Percentiles rank a stretch among this genome's conserved stretches.
Conservation (phyloP, 2,113 vertebrate genomes). For the Semnopithecus entellus region DNA sequence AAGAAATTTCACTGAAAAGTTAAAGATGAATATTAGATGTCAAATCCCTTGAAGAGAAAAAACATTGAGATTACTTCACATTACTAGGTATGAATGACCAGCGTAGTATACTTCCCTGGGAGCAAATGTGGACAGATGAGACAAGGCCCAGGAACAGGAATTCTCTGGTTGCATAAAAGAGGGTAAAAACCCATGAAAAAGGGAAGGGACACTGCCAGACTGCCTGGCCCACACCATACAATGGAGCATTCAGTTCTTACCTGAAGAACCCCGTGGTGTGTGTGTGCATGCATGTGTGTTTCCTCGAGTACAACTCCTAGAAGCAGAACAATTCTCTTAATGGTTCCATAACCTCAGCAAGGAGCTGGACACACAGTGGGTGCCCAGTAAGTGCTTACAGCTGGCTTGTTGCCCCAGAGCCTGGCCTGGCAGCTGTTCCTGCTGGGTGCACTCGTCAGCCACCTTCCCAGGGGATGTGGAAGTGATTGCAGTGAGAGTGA, state of each 20-base stretch:
- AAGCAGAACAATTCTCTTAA: background rate
- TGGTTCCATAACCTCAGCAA: background rate
- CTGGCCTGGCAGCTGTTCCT: background rate
- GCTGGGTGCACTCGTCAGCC: background rate
- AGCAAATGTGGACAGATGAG: background rate
- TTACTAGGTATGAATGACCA: background rate
- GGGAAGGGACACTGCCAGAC: background rate
- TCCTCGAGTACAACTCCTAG: background rate
- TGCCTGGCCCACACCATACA: background rate
- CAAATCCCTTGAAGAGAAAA: background rate
- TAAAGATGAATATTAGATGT: background rate
- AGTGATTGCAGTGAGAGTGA: background rate
- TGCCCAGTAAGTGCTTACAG: background rate
- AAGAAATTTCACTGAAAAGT: background rate
- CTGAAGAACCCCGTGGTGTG: no score
- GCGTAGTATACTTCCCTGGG: background rate
- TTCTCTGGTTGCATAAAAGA: background rate
- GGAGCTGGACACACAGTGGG: background rate
- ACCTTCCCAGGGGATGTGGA: background rate
- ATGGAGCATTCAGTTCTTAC: background rate
- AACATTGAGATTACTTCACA: background rate
- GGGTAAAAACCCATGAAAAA: background rate
- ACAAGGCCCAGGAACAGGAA: background rate
- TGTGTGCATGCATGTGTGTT: background rate
- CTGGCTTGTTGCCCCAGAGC: background rate